Evolutionary conservation across 2,797 vertebrate species (phyloP), one percentile per base, ranked within the genome.

Genomic region (Falco biarmicus): DNA sequence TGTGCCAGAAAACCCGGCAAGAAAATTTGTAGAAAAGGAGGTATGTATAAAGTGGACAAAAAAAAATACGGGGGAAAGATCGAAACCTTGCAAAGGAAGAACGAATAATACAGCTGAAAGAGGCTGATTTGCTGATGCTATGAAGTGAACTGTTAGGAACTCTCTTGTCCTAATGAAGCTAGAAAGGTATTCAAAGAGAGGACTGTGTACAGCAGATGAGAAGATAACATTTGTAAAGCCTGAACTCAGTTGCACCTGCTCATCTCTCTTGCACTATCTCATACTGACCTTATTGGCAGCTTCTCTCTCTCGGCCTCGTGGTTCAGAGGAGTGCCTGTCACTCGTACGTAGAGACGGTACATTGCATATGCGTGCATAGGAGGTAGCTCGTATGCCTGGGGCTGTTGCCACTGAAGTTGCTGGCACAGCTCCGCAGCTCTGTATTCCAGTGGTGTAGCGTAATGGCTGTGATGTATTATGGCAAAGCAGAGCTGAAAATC

Each of bases 11-110:
- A 99, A 98, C 99, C 99, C 98, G 98, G 99, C 98, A 99, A 99
- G 99, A 99, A 99, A 99, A 99, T 99, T 97, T 99, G 99, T 99
- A 99, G 98, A 98, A 99, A 99, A 99, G 99, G 98, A 99, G 99
- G 99, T 99, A 99, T 99, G 99, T 99, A 99, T 99, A 97, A 98
- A 98, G 98, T 98, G 98, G 94, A 98, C 90, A 48, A 63, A 80
- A 80, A 77, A 77, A 92, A 89, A 82, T 4, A 89, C 5, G 96
- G 96, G 97, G 96, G 88, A 96, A 94, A 89, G 81, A 68, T 83
- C 11, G 0, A 95, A 95, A 95, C 68, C 88, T 94, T 97, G 76
- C 70, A 80, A 85, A 98, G 96, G 96, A 97, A 96, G 92, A 96
- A 79, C 3, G 2, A 96, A 39, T 90, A 78, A 93, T 60, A 87